Percentiles rank a stretch among this genome's conserved stretches.
phyloP scores from a whole-genome alignment of 2,888 invertebrate genomes.

The Lasius fuliginosus region DNA sequence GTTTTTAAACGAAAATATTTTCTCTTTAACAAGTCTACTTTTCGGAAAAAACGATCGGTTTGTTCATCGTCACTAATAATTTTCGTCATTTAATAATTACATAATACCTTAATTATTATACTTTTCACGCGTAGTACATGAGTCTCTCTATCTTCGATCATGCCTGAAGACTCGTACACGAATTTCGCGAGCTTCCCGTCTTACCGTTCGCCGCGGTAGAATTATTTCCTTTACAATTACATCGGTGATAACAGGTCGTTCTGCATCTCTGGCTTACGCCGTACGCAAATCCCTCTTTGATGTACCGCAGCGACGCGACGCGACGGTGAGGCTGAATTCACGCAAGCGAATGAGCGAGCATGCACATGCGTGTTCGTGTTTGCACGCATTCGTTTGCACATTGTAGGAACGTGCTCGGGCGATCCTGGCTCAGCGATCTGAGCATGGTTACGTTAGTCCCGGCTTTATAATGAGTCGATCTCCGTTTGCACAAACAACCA shows the following conservation, averaged over 20 bases:
- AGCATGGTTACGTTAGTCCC: conserved; percentile 45
- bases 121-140: conserved; percentile 3
- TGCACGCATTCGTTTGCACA: conserved; percentile 51
- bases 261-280: conserved; percentile 37
- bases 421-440: conserved; percentile 47
- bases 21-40: background rate
- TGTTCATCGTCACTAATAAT: background rate
- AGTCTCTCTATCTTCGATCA: conserved; percentile 26
- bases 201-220: conserved; percentile 30
- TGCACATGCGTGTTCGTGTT: conserved; percentile 27
- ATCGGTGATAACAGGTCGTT: conserved; percentile 44
- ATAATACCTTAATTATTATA: conserved; percentile 3
- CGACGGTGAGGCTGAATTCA: conserved; percentile 45
- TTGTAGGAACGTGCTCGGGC: conserved; percentile 44
- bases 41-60: background rate
- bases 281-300: conserved; percentile 53
- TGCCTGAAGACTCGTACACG: conserved; percentile 22
- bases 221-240: conserved; percentile 49
- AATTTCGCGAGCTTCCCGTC: conserved; percentile 43
- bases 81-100: background rate
- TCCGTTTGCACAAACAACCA: conserved; percentile 53
- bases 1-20: background rate
- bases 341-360: conserved; percentile 14
- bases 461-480: conserved; percentile 55
- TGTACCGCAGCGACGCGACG: conserved; percentile 29